phyloP scores from a whole-genome alignment of 2,113 vertebrate genomes.

The Tiliqua scincoides region DNA sequence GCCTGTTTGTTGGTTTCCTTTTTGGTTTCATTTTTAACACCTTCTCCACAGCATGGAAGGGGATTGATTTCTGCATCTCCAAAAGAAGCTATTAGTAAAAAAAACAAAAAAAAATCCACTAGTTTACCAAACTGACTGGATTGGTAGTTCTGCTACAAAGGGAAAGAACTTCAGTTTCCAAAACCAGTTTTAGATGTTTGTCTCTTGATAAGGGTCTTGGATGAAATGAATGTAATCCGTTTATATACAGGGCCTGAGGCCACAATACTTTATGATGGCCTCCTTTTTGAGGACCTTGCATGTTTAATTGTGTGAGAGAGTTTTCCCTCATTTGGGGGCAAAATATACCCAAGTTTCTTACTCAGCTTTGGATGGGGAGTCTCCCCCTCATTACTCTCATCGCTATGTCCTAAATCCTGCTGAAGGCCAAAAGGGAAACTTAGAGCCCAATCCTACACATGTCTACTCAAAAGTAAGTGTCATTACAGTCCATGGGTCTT shows the following conservation, averaged over 20 bases:
- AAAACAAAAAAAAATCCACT: neutral
- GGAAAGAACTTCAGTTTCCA: neutral
- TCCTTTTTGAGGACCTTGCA: neutral
- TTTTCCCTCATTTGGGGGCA: neutral
- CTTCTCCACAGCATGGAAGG: neutral
- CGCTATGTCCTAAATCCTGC: neutral
- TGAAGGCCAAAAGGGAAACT: neutral
- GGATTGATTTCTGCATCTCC: neutral
- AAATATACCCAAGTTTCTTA: neutral
- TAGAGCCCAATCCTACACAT: no score
- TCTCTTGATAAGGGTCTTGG: neutral
- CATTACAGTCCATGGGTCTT: no score
- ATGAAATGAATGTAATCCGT: neutral
- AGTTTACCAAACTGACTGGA: neutral
- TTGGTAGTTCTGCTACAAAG: neutral
- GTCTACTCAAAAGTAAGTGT: no score
- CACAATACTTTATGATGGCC: neutral
- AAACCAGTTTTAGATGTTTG: neutral
- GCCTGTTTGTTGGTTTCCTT: neutral
- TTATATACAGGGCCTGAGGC: neutral
- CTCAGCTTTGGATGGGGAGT: neutral
- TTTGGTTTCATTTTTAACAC: constrained; percentile 9
- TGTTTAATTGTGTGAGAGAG: neutral
- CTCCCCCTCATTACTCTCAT: neutral
- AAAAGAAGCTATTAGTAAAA: neutral